Conservation (phyloP, 2,888 invertebrate genomes). For the Chrysotoxum bicinctum region DNA sequence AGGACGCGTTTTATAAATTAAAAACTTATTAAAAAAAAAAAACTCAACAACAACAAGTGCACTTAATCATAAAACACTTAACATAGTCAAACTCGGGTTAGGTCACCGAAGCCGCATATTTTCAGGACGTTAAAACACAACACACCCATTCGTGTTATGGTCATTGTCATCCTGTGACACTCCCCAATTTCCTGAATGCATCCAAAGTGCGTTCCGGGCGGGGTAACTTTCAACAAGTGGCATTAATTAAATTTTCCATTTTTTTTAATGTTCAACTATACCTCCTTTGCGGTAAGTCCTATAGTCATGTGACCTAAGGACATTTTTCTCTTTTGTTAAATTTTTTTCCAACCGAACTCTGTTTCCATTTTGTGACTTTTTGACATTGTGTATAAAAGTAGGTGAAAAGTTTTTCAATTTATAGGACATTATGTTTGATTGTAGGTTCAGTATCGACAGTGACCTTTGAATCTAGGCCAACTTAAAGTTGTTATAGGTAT, state of each 20-base stretch:
- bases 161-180: not conserved
- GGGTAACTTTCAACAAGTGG: constrained; percentile 4
- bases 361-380: not conserved
- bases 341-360: not conserved
- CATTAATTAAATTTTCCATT: not conserved
- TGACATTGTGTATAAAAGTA: not conserved
- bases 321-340: not conserved
- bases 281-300: not conserved
- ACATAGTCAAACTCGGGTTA: not conserved
- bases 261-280: not conserved
- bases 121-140: not conserved
- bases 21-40: not conserved
- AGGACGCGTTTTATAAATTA: not conserved
- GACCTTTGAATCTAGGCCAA: not conserved
- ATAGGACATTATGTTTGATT: not conserved
- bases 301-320: not conserved
- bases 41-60: not conserved
- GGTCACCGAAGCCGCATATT: not conserved
- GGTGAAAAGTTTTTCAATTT: not conserved
- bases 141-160: not conserved
- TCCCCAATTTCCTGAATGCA: not conserved
- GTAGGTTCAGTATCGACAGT: not conserved
- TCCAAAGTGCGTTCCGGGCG: not conserved
- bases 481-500: not conserved
- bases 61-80: not conserved